Percentiles rank a stretch among this genome's conserved stretches.
These are phyloP conservation scores for Linurgus olivaceus DNA, from an alignment of 2,797 vertebrate genomes.

Conservation along the genomic window DNA sequence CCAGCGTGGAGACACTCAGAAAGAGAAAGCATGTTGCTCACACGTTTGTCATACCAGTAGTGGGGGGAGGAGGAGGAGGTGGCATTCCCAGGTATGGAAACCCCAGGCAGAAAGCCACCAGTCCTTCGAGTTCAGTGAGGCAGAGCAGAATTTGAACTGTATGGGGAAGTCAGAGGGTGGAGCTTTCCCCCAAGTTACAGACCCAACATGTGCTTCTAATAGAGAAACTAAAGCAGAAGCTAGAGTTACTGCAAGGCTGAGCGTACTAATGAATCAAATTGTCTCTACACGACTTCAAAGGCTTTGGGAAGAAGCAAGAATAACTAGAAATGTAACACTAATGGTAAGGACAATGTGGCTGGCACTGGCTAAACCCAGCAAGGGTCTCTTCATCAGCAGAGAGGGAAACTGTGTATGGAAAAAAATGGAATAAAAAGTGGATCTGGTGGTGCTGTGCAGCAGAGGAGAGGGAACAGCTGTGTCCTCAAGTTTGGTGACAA, in stretches of 20 bases:
- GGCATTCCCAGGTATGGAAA: neutral
- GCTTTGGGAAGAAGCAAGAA: slow-evolving; percentile 40
- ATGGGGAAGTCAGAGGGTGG: neutral
- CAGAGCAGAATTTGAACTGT: neutral
- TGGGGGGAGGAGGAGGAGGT: neutral
- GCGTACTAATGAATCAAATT: slow-evolving; percentile 55
- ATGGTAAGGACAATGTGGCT: neutral
- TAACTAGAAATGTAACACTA: slow-evolving; percentile 61
- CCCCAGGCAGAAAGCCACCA: neutral
- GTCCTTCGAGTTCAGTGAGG: neutral
- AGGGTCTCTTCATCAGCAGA: neutral
- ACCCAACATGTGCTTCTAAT: slow-evolving; percentile 61
- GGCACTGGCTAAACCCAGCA: neutral
- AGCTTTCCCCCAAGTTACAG: neutral
- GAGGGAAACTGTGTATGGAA: rapidly evolving
- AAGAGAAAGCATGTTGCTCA: neutral
- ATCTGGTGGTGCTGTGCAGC: neutral
- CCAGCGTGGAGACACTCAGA: neutral
- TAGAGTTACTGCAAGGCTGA: slow-evolving; percentile 42
- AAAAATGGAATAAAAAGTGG: neutral
- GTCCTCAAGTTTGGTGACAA: neutral
- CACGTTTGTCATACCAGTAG: neutral
- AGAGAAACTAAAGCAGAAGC: slow-evolving; percentile 40
- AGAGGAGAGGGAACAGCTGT: neutral
- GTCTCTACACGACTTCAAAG: slow-evolving; percentile 51